Percentiles rank a stretch among this genome's conserved stretches.
Evolutionary conservation across 1,140 invertebrate genomes (phyloP).

Genomic region (Drosophila trapezifrons): DNA sequence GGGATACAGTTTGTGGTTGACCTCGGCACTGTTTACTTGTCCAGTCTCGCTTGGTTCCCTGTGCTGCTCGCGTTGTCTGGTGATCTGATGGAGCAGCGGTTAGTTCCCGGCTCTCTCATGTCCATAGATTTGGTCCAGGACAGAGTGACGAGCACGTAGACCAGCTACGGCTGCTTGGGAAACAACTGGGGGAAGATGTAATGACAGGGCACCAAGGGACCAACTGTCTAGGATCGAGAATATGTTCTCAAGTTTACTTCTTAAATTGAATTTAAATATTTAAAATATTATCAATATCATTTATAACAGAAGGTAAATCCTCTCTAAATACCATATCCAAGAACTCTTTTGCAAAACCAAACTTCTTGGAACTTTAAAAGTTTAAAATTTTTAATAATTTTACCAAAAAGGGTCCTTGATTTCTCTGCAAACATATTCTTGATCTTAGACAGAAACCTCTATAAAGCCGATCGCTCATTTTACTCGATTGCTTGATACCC

Average conservation of each 20-base stretch:
- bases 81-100: conserved; percentile 22
- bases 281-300: too few species aligned
- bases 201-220: too few species aligned
- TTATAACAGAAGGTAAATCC: background rate
- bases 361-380: too few species aligned
- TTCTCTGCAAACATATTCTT: background rate
- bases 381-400: too few species aligned
- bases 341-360: too few species aligned
- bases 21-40: conserved; percentile 29
- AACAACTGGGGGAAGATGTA: background rate
- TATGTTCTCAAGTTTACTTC: background rate
- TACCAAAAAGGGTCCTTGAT: accelerated
- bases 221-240: conserved; percentile 1
- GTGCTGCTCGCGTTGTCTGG: conserved; percentile 18
- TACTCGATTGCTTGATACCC: conserved; percentile 36
- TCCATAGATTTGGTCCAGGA: conserved; percentile 1
- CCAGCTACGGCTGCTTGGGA: conserved; percentile 34
- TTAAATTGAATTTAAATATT: background rate
- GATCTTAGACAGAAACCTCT: conserved; percentile 2
- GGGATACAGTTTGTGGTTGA: conserved; percentile 31
- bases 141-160: conserved; percentile 24
- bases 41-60: conserved; percentile 17
- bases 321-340: background rate
- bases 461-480: conserved; percentile 1
- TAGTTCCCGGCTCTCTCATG: conserved; percentile 5